Evolutionary conservation across 2,888 invertebrate species (phyloP).

Genomic region (Orthonevra nobilis): DNA sequence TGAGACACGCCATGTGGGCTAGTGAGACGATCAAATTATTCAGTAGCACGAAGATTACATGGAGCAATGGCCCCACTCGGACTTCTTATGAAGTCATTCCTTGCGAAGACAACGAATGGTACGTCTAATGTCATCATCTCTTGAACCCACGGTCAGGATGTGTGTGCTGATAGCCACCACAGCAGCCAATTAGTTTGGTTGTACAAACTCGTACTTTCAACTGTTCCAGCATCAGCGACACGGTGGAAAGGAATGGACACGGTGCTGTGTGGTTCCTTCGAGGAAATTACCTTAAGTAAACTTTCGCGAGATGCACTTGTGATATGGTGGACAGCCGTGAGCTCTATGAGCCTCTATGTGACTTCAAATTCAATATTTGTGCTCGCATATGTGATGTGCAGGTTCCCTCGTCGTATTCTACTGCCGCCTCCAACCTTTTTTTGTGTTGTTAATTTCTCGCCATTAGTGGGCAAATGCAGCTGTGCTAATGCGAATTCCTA

Average conservation of each 20-base stretch:
- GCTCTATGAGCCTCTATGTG: neutral
- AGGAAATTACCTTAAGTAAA: conserved; percentile 69
- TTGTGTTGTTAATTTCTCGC: conserved; percentile 49
- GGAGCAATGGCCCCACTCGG: neutral
- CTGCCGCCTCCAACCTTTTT: conserved; percentile 15
- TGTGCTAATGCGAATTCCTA: conserved; percentile 69
- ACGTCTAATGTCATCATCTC: conserved; percentile 66
- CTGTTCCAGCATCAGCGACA: conserved; percentile 36
- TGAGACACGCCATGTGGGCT: conserved; percentile 1
- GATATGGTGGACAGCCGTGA: conserved; percentile 34
- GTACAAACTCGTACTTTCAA: conserved; percentile 51
- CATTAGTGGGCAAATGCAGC: conserved; percentile 67
- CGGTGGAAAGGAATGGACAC: conserved; percentile 51
- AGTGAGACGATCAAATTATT: conserved; percentile 33
- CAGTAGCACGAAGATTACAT: conserved; percentile 22
- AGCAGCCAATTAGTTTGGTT: conserved; percentile 70
- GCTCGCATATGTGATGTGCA: conserved; percentile 58
- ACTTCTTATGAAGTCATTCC: conserved; percentile 62
- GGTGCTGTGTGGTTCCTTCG: conserved; percentile 56
- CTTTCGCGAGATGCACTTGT: conserved; percentile 67
- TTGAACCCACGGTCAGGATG: conserved; percentile 63
- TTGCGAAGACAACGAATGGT: conserved; percentile 33
- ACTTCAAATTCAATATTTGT: conserved; percentile 66
- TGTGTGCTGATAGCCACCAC: conserved; percentile 52
- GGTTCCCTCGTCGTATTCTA: conserved; percentile 48